Percentiles rank a stretch among this genome's conserved stretches.
Conservation (phyloP, 2,888 invertebrate species). For the Callyntrura sp. region DNA sequence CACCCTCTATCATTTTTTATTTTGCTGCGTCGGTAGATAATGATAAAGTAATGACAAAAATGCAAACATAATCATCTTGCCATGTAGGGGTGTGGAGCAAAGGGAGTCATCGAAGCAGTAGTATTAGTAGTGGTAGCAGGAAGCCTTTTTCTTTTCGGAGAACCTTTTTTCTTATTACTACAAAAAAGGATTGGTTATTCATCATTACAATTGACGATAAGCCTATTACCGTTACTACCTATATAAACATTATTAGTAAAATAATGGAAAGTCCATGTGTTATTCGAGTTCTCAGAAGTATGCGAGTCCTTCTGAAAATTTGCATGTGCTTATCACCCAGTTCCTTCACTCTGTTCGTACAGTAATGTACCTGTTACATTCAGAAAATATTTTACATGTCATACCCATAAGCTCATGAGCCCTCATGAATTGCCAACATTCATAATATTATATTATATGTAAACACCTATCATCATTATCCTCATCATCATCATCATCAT, state of each 20-base stretch:
- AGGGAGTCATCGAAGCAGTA: neutral
- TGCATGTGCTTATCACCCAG: neutral
- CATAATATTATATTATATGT: conserved; percentile 11
- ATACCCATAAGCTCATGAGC: too few species aligned
- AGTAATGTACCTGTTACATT: conserved; percentile 6
- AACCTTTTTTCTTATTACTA: neutral
- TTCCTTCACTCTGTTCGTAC: neutral
- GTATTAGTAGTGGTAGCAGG: neutral
- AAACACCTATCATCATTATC: conserved; percentile 12
- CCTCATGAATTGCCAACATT: conserved; percentile 42
- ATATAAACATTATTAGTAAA: neutral
- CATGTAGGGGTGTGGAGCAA: conserved; percentile 23
- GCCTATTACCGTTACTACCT: neutral
- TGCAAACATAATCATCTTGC: conserved; percentile 11
- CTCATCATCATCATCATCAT: neutral
- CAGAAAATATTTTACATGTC: conserved; percentile 41
- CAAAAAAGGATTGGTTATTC: neutral
- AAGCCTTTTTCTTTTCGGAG: conserved; percentile 33
- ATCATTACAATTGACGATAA: neutral
- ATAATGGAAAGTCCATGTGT: neutral
- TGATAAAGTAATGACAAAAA: conserved; percentile 40
- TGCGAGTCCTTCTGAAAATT: conserved; percentile 16
- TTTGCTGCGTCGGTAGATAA: neutral
- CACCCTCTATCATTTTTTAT: too few species aligned
- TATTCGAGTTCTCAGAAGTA: too few species aligned